Percentiles rank a stretch among this genome's conserved stretches.
Conservation (phyloP, 2,797 vertebrate genomes). For the Takifugu rubripes region DNA sequence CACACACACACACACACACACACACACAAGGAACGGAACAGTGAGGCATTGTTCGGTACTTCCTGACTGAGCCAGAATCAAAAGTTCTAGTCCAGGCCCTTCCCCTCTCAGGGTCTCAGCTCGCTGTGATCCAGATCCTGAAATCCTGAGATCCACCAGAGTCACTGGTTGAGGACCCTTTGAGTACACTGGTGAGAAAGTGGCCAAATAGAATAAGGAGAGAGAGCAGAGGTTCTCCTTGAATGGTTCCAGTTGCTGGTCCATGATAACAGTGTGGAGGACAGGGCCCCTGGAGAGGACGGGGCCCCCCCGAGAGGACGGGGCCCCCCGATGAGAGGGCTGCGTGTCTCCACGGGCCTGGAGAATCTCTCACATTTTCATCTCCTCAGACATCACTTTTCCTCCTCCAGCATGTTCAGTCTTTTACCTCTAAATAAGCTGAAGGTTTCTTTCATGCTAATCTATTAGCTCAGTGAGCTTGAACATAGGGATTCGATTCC, state of each 20-base stretch:
- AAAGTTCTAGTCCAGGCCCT: slow-evolving; percentile 45
- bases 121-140: no score
- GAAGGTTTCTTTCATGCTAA: not conserved
- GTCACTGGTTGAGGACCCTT: slow-evolving; percentile 19
- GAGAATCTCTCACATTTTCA: slow-evolving; percentile 18
- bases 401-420: not conserved
- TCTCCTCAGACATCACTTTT: not conserved
- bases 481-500: no score
- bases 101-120: slow-evolving; percentile 7
- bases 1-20: slow-evolving; percentile 47
- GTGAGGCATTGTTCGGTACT: slow-evolving; percentile 63
- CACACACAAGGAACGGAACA: slow-evolving; percentile 52
- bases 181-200: not conserved
- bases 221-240: not conserved
- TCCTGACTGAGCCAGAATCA: slow-evolving; percentile 63
- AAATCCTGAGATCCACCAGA: not conserved
- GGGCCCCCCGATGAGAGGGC: not conserved
- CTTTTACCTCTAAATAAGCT: not conserved
- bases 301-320: no score
- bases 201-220: not conserved
- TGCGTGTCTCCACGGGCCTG: slow-evolving; percentile 17
- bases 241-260: slow-evolving; percentile 26
- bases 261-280: slow-evolving; percentile 7
- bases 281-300: no score
- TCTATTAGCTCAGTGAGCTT: no score